Evolutionary conservation across 2,797 vertebrate genomes (phyloP), one percentile per base, ranked within the genome.

Genomic region (Bufotes viridis): DNA sequence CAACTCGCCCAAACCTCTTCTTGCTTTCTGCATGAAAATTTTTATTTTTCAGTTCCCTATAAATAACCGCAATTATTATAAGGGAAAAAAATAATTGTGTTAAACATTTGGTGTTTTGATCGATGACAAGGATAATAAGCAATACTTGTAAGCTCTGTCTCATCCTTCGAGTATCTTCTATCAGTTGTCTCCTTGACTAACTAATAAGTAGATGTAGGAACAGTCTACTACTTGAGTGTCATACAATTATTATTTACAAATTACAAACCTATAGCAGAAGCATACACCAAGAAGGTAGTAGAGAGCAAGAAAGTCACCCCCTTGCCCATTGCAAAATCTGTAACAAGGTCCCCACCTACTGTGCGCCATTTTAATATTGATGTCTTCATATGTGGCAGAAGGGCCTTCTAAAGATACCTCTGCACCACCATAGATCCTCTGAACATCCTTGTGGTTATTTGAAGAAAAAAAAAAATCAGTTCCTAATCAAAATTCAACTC

Each of bases 81-180:
- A 24, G 75, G 75, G 42, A 74, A 65, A 34, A 22, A 78, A 55
- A 78, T 75, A 42, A 51, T 75, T 42, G 12, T 75, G 42, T 75
- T 75, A 75, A 51, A n/a, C 18, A 75, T 75, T 51, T 75, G 42
- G 42, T 51, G 42, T 75, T 75, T 51, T 51, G 72, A 75, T 51
- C 18, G 11, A 22, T 51, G 72, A 75, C 42, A 51, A 3, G 42
- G 42, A n/a, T 13, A n/a, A 5, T 75, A 22, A 51, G 70, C 17
- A 2, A 74, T 17, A 74, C 70, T 8, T 74, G 42, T 10, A 74
- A 74, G 42, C 34, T 20, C 70, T 8, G 42, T 75, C 17, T 75
- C 10, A 75, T 75, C 20, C 13, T 75, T 51, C 51, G 8, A n/a
- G 72, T 11, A 14, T 75, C 72, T 75, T 75, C 42, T n/a, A 20